These are phyloP conservation scores for Ophion ventricosus DNA, from an alignment of 2,888 invertebrate genomes.

Conservation along the genomic window DNA sequence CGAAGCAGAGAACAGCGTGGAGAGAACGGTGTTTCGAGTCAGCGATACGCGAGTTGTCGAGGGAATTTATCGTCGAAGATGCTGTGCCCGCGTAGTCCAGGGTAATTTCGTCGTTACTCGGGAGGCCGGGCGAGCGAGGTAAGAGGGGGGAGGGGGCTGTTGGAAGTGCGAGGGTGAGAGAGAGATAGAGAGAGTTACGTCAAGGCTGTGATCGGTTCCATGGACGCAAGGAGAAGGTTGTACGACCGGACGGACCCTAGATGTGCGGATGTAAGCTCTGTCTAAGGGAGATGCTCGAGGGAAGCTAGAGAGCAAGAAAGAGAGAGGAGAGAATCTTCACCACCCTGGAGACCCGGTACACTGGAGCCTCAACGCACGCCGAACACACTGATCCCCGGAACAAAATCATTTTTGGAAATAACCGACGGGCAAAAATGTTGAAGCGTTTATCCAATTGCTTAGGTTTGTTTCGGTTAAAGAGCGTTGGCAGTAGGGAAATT, in stretches of 20 bases:
- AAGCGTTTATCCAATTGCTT: background rate
- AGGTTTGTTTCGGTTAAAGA: background rate
- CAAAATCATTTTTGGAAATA: background rate
- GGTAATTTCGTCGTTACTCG: slow-evolving; percentile 70
- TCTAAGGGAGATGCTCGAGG: slow-evolving; percentile 11
- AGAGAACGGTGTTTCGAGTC: slow-evolving; percentile 70
- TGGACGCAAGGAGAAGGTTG: slow-evolving; percentile 37
- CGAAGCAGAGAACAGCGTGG: slow-evolving; percentile 38
- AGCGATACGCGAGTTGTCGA: slow-evolving; percentile 77
- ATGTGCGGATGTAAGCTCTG: slow-evolving; percentile 32
- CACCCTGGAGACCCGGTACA: background rate
- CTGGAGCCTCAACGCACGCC: background rate
- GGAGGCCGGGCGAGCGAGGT: slow-evolving; percentile 14
- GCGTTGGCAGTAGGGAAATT: background rate
- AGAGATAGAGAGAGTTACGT: slow-evolving; percentile 21
- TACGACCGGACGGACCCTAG: slow-evolving; percentile 45
- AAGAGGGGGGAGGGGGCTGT: slow-evolving; percentile 19
- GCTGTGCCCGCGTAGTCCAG: slow-evolving; percentile 63
- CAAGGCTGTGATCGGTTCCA: slow-evolving; percentile 43
- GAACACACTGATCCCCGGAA: background rate
- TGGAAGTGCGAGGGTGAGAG: slow-evolving; percentile 18
- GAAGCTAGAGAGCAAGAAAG: slow-evolving; percentile 13
- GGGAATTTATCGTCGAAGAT: slow-evolving; percentile 79
- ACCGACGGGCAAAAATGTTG: background rate
- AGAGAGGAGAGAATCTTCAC: slow-evolving; percentile 20